Evolutionary conservation across 2,888 invertebrate genomes (phyloP).

Genomic region (Smittia aterrima): DNA sequence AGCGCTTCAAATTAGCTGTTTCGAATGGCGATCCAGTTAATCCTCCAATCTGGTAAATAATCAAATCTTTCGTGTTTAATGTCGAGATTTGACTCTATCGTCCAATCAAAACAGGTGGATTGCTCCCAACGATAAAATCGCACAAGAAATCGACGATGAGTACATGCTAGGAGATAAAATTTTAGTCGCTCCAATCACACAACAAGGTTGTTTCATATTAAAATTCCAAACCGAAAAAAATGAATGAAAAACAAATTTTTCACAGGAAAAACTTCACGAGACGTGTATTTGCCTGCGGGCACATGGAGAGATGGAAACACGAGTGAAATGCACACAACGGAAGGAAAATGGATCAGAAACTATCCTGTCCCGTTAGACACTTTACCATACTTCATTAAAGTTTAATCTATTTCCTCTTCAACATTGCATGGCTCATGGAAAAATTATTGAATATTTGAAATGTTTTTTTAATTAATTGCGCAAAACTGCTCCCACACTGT

Average conservation of each 20-base stretch:
- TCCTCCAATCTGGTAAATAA: conserved; percentile 71
- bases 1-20: conserved; percentile 62
- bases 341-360: conserved; percentile 62
- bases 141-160: conserved; percentile 64
- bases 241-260: not conserved
- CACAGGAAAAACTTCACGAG: conserved; percentile 58
- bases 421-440: no score
- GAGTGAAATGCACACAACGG: conserved; percentile 53
- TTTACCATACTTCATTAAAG: conserved; percentile 65
- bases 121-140: conserved; percentile 64
- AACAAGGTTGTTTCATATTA: conserved; percentile 46
- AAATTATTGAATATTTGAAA: no score
- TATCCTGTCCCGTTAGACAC: conserved; percentile 67
- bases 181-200: conserved; percentile 72
- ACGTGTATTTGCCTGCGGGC: conserved; percentile 75
- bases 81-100: no score
- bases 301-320: conserved; percentile 66
- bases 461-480: conserved; percentile 26
- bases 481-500: conserved; percentile 14
- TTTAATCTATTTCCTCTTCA: not conserved
- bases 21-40: conserved; percentile 69
- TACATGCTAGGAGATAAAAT: conserved; percentile 75
- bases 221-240: not conserved
- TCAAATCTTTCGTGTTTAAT: not conserved
- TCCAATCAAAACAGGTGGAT: conserved; percentile 58